Evolutionary conservation across 2,888 invertebrate species (phyloP), one percentile per base, ranked within the genome.

Genomic region (Lysandra bellargus): DNA sequence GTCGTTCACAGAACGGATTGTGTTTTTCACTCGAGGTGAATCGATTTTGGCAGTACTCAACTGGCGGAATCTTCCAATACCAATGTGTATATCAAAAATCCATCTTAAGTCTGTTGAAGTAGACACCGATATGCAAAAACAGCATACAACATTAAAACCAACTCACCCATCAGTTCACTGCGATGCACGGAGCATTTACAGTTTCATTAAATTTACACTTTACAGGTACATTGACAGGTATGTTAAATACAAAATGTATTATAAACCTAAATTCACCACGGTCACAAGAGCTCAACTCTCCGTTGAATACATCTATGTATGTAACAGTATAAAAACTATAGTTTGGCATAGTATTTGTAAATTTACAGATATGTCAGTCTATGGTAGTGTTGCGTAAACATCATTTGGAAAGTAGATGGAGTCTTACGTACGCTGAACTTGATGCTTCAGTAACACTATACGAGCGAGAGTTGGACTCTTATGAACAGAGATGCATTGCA

Each of bases 1-100:
- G 87, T 92, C 94, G 93, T 94, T 94, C 94, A 94, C 92, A 92
- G 94, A 94, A 94, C 93, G 93, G 92, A 93, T 90, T 80, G 90
- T 90, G 90, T 91, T 89, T 88, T 91, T 92, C 92, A 94, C 93
- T 86, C 88, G 80, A 82, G 83, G 93, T 93, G 93, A 93, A 93
- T 91, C 87, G 91, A 93, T 94, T 69, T 94, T 94, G 94, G 94
- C 93, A 94, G 94, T 93, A 92, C 85, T 84, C 90, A 57, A 92
- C 92, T 93, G 93, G 93, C 89, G 88, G 89, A 87, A 89, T 86
- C 84, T 85, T 88, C 87, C 87, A 85, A 88, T 86, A 91, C 88
- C 87, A 85, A 89, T 85, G 85, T 84, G 83, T 84, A 79, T 81
- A 75, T 81, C 79, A 82, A 85, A 83, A 84, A 85, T 85, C 83